These are phyloP conservation scores for Mus spicilegus DNA, from an alignment of 2,113 vertebrate genomes.

Conservation along the genomic window DNA sequence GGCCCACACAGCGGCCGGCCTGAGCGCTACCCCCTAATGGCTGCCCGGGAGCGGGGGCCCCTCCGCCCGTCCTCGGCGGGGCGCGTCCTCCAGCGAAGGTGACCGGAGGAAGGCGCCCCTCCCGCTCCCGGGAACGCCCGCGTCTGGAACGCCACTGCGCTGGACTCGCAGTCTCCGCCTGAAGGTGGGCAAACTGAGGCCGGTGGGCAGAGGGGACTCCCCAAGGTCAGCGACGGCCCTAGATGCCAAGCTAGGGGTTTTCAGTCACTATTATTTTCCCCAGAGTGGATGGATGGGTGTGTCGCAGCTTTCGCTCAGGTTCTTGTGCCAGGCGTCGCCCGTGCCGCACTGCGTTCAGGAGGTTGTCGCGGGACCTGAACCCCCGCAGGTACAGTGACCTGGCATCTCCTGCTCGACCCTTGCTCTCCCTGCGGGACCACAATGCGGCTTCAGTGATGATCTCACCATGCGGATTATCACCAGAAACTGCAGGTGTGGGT, in stretches of 20 bases:
- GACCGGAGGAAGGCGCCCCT: not conserved
- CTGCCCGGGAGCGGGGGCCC: not conserved
- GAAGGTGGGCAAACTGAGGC: conserved; percentile 59
- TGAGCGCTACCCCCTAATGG: not conserved
- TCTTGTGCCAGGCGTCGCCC: not conserved
- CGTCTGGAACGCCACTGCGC: not conserved
- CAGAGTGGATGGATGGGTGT: not conserved
- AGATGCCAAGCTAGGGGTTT: not conserved
- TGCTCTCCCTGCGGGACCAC: not conserved
- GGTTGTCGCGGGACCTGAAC: not conserved
- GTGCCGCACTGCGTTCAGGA: conserved; percentile 51
- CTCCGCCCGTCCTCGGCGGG: not conserved
- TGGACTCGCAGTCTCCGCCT: not conserved
- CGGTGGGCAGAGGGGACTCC: not conserved
- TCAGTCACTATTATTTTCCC: not conserved
- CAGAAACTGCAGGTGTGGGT: not conserved
- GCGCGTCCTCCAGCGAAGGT: not conserved
- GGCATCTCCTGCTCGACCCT: not conserved
- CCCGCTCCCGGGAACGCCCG: not conserved
- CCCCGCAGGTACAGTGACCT: not conserved
- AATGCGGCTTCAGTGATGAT: conserved; percentile 1
- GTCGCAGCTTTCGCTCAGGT: not conserved
- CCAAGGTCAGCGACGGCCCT: conserved; percentile 10
- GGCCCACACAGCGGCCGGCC: not conserved
- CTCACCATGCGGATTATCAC: conserved; percentile 55